Evolutionary conservation across 30 jellyfish, hydroid and myxozoan species (phyloP), one percentile per base, ranked within the genome.

Genomic region (Aurelia sp.): DNA sequence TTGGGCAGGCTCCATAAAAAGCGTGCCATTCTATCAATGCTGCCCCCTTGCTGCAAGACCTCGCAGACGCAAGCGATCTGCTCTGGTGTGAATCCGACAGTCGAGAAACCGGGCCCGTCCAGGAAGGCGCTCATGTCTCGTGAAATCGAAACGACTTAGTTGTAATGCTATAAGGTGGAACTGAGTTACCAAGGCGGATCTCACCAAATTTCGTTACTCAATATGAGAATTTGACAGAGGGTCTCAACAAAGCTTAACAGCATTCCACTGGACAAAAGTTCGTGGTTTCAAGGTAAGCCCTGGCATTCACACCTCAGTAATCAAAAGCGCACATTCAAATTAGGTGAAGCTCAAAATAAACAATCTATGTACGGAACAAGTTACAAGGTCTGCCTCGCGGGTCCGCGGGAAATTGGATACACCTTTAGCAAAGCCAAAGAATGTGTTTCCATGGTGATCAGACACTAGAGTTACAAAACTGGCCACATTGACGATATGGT

Each of bases 61-160:
- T 92, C 97, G 51, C 97, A 92, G 53, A 92, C 97, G 81, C 98
- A 92, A 15, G 98, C 98, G 69, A 92, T 81, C 85, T 92, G 98
- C 76, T 92, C 98, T 33, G 95, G 96, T 51, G 98, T 92, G 90
- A 86, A 92, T 61, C 96, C 93, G 59, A 73, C 87, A 21, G 93
- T 82, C 50, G 91, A 64, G 66, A 74, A 73, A n/a, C 87, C 84
- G 73, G 87, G 78, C 44, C 90, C 71, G 44, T 88, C 92, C 90
- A 79, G 76, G 84, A 63, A 87, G 79, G 79, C 85, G 73, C 90
- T 87, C 96, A 87, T 87, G 87, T 51, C 74, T 47, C 79, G 50
- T 78, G 89, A 78, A 78, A 78, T 78, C 89, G 89, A 78, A 64
- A 81, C 90, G 90, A 80, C 90, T 80, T 66, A 69, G 57, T 74